Evolutionary conservation across 2,797 vertebrate species (phyloP).

Genomic region (Phataginus tricuspis): DNA sequence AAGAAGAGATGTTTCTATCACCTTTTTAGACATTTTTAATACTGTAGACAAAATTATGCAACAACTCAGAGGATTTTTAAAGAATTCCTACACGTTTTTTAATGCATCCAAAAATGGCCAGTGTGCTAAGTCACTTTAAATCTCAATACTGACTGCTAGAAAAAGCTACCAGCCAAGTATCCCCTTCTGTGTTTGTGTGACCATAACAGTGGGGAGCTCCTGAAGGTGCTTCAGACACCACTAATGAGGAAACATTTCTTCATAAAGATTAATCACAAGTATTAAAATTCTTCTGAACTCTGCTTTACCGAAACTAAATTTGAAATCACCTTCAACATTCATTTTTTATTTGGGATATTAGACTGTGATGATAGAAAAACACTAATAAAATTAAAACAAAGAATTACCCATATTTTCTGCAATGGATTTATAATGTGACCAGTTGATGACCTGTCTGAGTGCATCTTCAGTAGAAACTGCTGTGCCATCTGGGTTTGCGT

Average conservation of each 20-base stretch:
- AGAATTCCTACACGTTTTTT: not conserved
- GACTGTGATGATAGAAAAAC: not conserved
- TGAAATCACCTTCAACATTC: not conserved
- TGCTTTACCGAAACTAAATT: not conserved
- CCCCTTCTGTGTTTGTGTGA: too few relatives aligned
- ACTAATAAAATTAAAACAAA: not conserved
- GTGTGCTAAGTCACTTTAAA: not conserved
- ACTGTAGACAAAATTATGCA: not conserved
- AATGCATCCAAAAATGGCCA: not conserved
- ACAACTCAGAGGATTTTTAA: not conserved
- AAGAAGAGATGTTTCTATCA: not conserved
- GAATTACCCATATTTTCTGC: slow-evolving; percentile 89
- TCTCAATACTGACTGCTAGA: not conserved
- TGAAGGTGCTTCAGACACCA: not conserved
- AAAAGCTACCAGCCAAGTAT: not conserved
- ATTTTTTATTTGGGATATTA: not conserved
- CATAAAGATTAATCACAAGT: not conserved
- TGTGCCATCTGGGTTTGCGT: slow-evolving; percentile 95
- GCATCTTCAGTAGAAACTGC: slow-evolving; percentile 92
- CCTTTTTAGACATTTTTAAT: not conserved
- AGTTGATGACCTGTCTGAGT: slow-evolving; percentile 87
- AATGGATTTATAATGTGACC: slow-evolving; percentile 87
- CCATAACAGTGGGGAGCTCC: not conserved
- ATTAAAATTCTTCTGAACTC: not conserved
- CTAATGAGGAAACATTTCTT: not conserved